phyloP scores from a whole-genome alignment of 2,113 vertebrate species.

The Calidris pugnax region DNA sequence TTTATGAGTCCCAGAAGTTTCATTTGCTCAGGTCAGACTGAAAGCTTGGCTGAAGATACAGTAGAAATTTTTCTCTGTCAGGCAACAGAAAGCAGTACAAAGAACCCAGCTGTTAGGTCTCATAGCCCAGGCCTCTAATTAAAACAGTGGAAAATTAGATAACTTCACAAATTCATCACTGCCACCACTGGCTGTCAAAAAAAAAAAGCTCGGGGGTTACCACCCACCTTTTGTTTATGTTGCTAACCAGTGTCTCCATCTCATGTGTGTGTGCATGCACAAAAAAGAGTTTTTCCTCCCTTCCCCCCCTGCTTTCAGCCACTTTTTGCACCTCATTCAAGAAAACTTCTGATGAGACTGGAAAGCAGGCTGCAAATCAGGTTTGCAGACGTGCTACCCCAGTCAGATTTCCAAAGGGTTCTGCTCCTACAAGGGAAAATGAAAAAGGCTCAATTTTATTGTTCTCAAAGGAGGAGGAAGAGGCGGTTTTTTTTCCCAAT shows the following conservation, averaged over 20 bases:
- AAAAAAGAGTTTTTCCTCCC: neutral
- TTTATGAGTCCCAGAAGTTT: constrained; percentile 81
- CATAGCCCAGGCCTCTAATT: constrained; percentile 95
- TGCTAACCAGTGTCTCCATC: constrained; percentile 81
- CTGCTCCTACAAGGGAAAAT: neutral
- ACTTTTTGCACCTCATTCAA: constrained; percentile 54
- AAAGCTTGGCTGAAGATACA: constrained; percentile 84
- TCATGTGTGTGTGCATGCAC: constrained; percentile 34
- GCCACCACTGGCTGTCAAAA: constrained; percentile 88
- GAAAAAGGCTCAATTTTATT: neutral
- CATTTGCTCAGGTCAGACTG: constrained; percentile 75
- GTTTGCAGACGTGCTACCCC: neutral
- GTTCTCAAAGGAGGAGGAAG: neutral
- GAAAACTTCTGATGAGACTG: constrained; percentile 6
- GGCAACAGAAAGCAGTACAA: constrained; percentile 89
- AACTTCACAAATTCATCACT: constrained; percentile 97
- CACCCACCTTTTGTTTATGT: constrained; percentile 93
- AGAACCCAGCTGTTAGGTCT: constrained; percentile 93
- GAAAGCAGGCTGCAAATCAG: neutral
- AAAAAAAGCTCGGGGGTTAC: constrained; percentile 78
- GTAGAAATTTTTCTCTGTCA: constrained; percentile 96
- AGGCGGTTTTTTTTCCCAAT: neutral
- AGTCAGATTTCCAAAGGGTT: neutral
- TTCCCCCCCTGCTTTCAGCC: neutral
- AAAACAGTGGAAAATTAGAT: constrained; percentile 99